Evolutionary conservation across 2,888 invertebrate genomes (phyloP).

Genomic region (Epinotia nisella): DNA sequence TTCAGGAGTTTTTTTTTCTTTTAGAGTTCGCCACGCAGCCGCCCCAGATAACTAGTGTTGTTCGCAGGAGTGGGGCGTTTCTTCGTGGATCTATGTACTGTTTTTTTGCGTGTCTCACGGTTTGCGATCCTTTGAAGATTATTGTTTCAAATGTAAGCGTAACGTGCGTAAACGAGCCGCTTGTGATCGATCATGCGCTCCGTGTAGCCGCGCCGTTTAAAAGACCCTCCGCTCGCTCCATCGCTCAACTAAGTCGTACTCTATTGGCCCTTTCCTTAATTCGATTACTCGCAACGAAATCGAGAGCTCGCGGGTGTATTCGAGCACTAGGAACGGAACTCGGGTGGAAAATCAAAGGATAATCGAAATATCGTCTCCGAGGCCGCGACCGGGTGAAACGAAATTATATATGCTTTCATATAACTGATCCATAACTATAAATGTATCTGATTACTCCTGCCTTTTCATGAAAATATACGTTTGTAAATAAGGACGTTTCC

Average conservation of each 20-base stretch:
- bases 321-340: conserved; percentile 58
- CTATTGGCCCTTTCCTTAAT: conserved; percentile 61
- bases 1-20: too few species aligned
- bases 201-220: conserved; percentile 53
- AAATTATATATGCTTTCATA: conserved; percentile 59
- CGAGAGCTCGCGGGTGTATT: conserved; percentile 57
- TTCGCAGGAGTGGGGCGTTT: neutral
- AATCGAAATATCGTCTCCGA: conserved; percentile 64
- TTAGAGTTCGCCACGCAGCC: too few species aligned
- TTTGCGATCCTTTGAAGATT: conserved; percentile 49
- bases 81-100: neutral
- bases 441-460: conserved; percentile 18
- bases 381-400: conserved; percentile 61
- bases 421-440: conserved; percentile 51
- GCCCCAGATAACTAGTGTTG: neutral
- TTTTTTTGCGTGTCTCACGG: conserved; percentile 19
- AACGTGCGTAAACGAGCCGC: conserved; percentile 49
- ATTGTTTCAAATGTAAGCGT: conserved; percentile 51
- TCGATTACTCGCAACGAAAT: conserved; percentile 64
- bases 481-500: neutral
- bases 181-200: conserved; percentile 62
- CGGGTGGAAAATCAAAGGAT: conserved; percentile 68
- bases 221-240: conserved; percentile 61
- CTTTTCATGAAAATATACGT: conserved; percentile 2
- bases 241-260: conserved; percentile 60